phyloP scores from a whole-genome alignment of 2,113 vertebrate species.

The Protomyctophum bolini region DNA sequence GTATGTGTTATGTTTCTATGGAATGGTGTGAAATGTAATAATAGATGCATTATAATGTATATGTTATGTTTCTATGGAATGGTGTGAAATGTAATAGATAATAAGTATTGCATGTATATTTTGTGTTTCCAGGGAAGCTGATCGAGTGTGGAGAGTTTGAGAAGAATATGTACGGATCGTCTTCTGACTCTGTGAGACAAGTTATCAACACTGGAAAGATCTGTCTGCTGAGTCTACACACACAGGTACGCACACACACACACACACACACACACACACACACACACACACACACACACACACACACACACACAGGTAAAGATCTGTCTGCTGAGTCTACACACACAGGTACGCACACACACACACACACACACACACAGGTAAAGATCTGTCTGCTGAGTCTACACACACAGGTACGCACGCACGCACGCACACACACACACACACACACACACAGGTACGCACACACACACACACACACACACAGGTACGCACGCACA shows the following conservation, averaged over 20 bases:
- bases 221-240: slow-evolving; percentile 93
- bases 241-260: slow-evolving; percentile 83
- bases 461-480: background rate
- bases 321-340: background rate
- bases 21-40: too few species aligned
- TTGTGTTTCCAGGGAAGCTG: slow-evolving; percentile 82
- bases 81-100: too few species aligned
- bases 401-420: slow-evolving; percentile 31
- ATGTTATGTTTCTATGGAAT: too few species aligned
- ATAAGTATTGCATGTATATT: too few species aligned
- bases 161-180: slow-evolving; percentile 96
- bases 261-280: slow-evolving; percentile 18
- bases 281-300: background rate
- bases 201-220: slow-evolving; percentile 98
- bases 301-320: background rate
- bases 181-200: slow-evolving; percentile 93
- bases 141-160: slow-evolving; percentile 97
- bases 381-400: slow-evolving; percentile 93
- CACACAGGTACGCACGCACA: background rate
- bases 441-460: background rate
- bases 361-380: background rate
- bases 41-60: too few species aligned
- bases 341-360: background rate
- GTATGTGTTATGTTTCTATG: too few species aligned
- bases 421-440: too few species aligned